Evolutionary conservation across 2,797 vertebrate genomes (phyloP).

Genomic region (Danio kyathit): DNA sequence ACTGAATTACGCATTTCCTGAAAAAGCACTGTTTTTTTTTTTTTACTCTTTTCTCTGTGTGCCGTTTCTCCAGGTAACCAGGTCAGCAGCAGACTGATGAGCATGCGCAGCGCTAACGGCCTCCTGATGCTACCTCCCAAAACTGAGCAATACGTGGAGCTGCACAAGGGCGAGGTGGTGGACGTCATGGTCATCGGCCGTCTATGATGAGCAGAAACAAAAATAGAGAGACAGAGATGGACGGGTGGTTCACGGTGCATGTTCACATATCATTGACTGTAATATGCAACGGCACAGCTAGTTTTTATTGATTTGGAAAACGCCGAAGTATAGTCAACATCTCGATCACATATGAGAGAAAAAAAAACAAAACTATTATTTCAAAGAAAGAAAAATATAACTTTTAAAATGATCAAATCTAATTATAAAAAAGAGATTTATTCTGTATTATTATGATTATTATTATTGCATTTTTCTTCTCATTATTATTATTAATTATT

Average conservation of each 20-base stretch:
- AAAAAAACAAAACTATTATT: constrained; percentile 87
- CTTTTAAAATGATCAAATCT: constrained; percentile 91
- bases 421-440: constrained; percentile 96
- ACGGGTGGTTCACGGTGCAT: constrained; percentile 95
- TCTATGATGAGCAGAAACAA: constrained; percentile 84
- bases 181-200: constrained; percentile 92
- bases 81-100: constrained; percentile 92
- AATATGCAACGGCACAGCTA: constrained; percentile 99
- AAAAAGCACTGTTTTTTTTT: no score
- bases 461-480: constrained; percentile 81
- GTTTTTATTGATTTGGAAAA: constrained; percentile 99
- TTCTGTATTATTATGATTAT: constrained; percentile 97
- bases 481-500: constrained; percentile 75
- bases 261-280: constrained; percentile 99
- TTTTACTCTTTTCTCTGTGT: neutral
- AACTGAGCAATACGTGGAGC: constrained; percentile 93
- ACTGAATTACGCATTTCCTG: no score
- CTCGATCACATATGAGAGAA: constrained; percentile 89
- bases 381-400: constrained; percentile 96
- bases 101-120: constrained; percentile 91
- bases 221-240: constrained; percentile 66
- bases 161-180: constrained; percentile 92
- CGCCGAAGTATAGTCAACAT: constrained; percentile 99
- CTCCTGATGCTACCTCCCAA: constrained; percentile 94
- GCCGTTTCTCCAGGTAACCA: constrained; percentile 81